Evolutionary conservation across 2,888 invertebrate genomes (phyloP).

Genomic region (Drosophila meridiana): DNA sequence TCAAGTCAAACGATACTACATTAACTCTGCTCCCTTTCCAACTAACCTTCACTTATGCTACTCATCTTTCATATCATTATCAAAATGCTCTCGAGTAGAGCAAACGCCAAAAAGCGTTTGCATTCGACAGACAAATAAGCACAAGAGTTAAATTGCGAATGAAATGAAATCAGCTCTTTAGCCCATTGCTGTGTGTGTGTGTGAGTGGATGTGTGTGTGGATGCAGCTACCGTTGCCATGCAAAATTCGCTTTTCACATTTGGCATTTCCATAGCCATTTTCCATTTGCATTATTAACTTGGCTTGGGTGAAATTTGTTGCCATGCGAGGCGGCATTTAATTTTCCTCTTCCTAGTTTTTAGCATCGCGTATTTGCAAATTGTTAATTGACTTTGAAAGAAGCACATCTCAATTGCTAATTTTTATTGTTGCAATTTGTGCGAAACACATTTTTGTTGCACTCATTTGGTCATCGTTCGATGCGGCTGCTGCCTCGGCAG

Average conservation of each 20-base stretch:
- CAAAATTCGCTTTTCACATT: slow-evolving; percentile 12
- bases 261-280: slow-evolving; percentile 33
- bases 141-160: slow-evolving; percentile 65
- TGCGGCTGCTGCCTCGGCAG: neutral
- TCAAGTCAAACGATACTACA: neutral
- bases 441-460: slow-evolving; percentile 19
- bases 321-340: slow-evolving; percentile 48
- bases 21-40: neutral
- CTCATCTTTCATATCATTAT: slow-evolving; percentile 1
- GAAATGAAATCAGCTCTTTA: slow-evolving; percentile 74
- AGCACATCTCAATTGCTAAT: slow-evolving; percentile 52
- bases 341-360: slow-evolving; percentile 40
- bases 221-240: slow-evolving; percentile 11
- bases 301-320: slow-evolving; percentile 49
- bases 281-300: slow-evolving; percentile 71
- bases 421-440: slow-evolving; percentile 53
- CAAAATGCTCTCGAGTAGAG: neutral
- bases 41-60: neutral
- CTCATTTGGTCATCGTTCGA: slow-evolving; percentile 39
- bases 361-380: slow-evolving; percentile 9
- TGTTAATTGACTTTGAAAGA: slow-evolving; percentile 48
- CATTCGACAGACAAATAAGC: slow-evolving; percentile 63
- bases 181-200: slow-evolving; percentile 35
- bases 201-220: neutral
- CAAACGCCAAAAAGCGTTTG: slow-evolving; percentile 16